Base-by-base conservation (phyloP, 2,888 invertebrate genomes). In the Tortricodes alternella region DNA sequence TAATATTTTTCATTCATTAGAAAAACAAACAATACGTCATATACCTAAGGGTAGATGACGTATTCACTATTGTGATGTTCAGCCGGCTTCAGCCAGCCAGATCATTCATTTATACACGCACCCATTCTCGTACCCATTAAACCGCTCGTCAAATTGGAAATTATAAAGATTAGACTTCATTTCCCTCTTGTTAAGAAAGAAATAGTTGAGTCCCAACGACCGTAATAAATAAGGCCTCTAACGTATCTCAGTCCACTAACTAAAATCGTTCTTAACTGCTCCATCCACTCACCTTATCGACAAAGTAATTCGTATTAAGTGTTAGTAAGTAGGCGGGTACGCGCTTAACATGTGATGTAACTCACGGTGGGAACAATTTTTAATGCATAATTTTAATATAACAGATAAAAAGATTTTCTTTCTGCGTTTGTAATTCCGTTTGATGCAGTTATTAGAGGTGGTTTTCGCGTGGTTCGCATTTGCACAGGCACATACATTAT, bases 221-320 rank as follows among this genome's bases (percentile, higher is more conserved):
- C 50, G 50, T 49, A 29, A 56, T 56, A 56, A 56, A 56, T 50
- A 56, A 56, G 18, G 56, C 49, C n/a, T 56, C 50, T 50, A 56
- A 29, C 56, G 50, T 44, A 56, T 44, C 56, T 50, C 44, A 8
- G 16, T 35, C 48, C 46, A 32, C 38, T 56, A 56, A 56, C 55
- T 56, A 50, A 44, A 37, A 38, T 56, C 50, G 44, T 16, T 49
- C 37, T 34, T 37, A 56, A 56, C 55, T 56, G 55, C 55, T 56
- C 55, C 55, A 49, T 56, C 55, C 55, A 56, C 55, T 56, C 55
- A 49, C 41, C 55, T 56, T 56, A 56, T 56, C 55, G 43, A 37
- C 43, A 56, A 56, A 56, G 49, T 56, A 56, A 56, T 49, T 23
- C 49, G 49, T 49, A 56, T 56, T 56, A 49, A 43, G 49, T 48